Conservation (phyloP, 1,140 invertebrate species). For the Zaprionus gabonicus region DNA sequence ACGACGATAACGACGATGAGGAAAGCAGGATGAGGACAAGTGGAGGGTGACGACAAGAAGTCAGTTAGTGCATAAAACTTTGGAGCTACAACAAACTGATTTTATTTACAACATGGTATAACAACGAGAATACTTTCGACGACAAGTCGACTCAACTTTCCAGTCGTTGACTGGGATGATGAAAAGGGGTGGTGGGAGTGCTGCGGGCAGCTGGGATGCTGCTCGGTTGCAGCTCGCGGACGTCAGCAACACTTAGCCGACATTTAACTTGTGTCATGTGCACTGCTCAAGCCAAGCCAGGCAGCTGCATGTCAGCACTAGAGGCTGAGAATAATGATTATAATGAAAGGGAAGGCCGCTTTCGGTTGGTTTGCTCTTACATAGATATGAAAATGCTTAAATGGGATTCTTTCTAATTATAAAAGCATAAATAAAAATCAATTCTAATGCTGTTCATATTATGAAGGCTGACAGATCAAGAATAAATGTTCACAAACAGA, state of each 20-base stretch:
- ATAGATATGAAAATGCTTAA: neutral
- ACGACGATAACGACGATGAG: neutral
- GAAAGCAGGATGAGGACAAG: neutral
- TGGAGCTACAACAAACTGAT: constrained; percentile 72
- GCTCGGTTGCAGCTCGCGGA: constrained; percentile 47
- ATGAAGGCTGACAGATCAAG: too few species aligned
- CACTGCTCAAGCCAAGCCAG: constrained; percentile 26
- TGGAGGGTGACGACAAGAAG: constrained; percentile 31
- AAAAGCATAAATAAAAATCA: neutral
- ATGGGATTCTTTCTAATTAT: neutral
- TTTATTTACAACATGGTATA: constrained; percentile 59
- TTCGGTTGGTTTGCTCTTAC: neutral
- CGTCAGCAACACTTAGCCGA: constrained; percentile 73
- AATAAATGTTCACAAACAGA: too few species aligned
- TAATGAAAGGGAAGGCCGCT: constrained; percentile 5
- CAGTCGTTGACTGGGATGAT: constrained; percentile 14
- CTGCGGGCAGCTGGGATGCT: constrained; percentile 13
- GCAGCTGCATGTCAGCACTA: constrained; percentile 2
- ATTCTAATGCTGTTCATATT: neutral
- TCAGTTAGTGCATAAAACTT: constrained; percentile 69
- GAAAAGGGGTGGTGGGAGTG: neutral
- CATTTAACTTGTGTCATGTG: constrained; percentile 78
- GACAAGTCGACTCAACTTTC: constrained; percentile 42
- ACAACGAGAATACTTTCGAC: constrained; percentile 33
- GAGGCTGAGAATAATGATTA: constrained; percentile 22